phyloP scores from a whole-genome alignment of 2,888 invertebrate genomes.

The Hedya salicella region DNA sequence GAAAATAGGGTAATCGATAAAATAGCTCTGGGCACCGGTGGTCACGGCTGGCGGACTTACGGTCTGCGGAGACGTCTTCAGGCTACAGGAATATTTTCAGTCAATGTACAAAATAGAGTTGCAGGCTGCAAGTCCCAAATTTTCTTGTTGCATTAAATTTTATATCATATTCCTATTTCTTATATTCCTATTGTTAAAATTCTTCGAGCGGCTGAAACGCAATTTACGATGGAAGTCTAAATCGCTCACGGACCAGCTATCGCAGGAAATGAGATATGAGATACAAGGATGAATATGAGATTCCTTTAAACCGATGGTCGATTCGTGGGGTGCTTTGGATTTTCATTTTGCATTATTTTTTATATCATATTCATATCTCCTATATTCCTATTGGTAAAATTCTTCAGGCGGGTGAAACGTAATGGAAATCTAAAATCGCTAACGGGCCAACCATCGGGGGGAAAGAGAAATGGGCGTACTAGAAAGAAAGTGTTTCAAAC shows the following conservation, averaged over 20 bases:
- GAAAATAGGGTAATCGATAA: slow-evolving; percentile 66
- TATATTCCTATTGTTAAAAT: slow-evolving; percentile 34
- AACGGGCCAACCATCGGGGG: too few species aligned
- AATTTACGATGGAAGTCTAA: neutral
- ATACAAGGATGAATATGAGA: too few species aligned
- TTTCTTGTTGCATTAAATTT: slow-evolving; percentile 49
- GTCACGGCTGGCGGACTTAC: slow-evolving; percentile 47
- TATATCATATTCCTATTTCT: slow-evolving; percentile 54
- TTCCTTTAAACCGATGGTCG: too few species aligned
- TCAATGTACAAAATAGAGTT: slow-evolving; percentile 34
- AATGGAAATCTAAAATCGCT: neutral
- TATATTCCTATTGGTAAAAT: slow-evolving; percentile 33
- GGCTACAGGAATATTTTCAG: slow-evolving; percentile 27
- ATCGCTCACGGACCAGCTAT: neutral
- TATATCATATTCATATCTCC: slow-evolving; percentile 54
- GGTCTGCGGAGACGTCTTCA: slow-evolving; percentile 23
- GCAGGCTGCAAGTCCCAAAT: slow-evolving; percentile 24
- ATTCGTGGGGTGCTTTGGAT: too few species aligned
- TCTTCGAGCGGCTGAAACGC: slow-evolving; percentile 11
- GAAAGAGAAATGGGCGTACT: too few species aligned
- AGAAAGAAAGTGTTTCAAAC: too few species aligned
- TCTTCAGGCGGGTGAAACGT: slow-evolving; percentile 12
- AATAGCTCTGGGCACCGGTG: slow-evolving; percentile 75
- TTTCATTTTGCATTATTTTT: slow-evolving; percentile 49
- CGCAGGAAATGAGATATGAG: neutral